These are phyloP conservation scores for Scophthalmus maximus DNA, from an alignment of 2,113 vertebrate genomes.

Conservation along the genomic window DNA sequence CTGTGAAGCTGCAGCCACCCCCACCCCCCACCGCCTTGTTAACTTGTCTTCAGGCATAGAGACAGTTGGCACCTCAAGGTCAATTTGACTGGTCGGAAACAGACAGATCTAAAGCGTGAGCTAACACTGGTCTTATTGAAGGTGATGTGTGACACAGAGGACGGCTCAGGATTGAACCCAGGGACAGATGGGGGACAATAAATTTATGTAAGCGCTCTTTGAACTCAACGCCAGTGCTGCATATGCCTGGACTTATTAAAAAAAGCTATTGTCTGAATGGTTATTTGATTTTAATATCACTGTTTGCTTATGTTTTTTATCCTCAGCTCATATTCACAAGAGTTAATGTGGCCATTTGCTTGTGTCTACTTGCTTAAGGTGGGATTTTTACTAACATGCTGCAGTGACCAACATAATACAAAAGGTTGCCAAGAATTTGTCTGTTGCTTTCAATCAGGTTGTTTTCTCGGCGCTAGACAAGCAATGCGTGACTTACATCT, in stretches of 20 bases:
- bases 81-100: slow-evolving; percentile 47
- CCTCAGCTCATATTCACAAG: neutral
- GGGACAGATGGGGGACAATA: slow-evolving; percentile 39
- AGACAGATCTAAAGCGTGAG: slow-evolving; percentile 56
- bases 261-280: neutral
- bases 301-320: slow-evolving; percentile 17
- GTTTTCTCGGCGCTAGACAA: neutral
- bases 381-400: slow-evolving; percentile 12
- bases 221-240: neutral
- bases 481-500: neutral
- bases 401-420: neutral
- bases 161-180: slow-evolving; percentile 15
- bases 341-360: neutral
- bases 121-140: slow-evolving; percentile 36
- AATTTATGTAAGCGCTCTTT: slow-evolving; percentile 44
- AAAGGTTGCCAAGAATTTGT: slow-evolving; percentile 33
- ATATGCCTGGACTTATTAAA: slow-evolving; percentile 21
- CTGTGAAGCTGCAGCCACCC: neutral
- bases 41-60: slow-evolving; percentile 28
- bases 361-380: slow-evolving; percentile 54
- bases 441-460: slow-evolving; percentile 44
- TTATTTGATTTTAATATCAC: slow-evolving; percentile 27
- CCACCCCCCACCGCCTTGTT: neutral
- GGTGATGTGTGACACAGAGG: slow-evolving; percentile 29
- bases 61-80: slow-evolving; percentile 52